Evolutionary conservation across 2,113 vertebrate genomes (phyloP), one percentile per base, ranked within the genome.

Genomic region (Ardeotis arabs): DNA sequence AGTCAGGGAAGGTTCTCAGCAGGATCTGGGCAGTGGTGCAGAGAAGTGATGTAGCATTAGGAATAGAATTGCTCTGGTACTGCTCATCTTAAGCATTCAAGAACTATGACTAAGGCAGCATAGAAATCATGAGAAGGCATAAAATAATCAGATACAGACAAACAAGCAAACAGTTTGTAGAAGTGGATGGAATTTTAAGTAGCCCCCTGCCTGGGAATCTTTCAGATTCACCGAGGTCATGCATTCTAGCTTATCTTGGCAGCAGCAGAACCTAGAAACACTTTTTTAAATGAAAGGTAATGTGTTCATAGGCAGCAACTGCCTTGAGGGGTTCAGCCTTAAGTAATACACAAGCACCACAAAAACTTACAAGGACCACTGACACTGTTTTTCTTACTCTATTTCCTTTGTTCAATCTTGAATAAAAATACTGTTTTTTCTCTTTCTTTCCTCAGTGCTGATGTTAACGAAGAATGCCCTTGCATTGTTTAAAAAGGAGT

Each of bases 61-160:
- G 31, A 74, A 69, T 1, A 59, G 44, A 86, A 59, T 5, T 67
- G 47, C 22, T 95, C n/a, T 69, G n/a, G 14, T 81, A 55, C 15
- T 37, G 15, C 50, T 95, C 29, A 59, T 78, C 73, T 89, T 25
- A 21, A 41, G 16, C 21, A 75, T 60, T 78, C 25, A 81, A 77
- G 33, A 84, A 10, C 79, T 63, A 74, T 77, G 56, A 81, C 59
- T 63, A 66, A 89, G 74, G 24, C 67, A 59, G 58, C 5, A 1
- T 4, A 68, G 39, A 89, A 90, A 77, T 77, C 55, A 74, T 78
- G 55, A 82, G 47, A 75, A 70, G 9, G 31, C 39, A 68, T 72
- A 84, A 93, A 94, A 79, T 75, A 78, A 75, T 91, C n/a, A 87
- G 33, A 64, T 64, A 47, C 35, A 77, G 86, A 83, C 70, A 95